These are phyloP conservation scores for Apotomis turbidana DNA, from an alignment of 2,888 invertebrate genomes.

Conservation along the genomic window DNA sequence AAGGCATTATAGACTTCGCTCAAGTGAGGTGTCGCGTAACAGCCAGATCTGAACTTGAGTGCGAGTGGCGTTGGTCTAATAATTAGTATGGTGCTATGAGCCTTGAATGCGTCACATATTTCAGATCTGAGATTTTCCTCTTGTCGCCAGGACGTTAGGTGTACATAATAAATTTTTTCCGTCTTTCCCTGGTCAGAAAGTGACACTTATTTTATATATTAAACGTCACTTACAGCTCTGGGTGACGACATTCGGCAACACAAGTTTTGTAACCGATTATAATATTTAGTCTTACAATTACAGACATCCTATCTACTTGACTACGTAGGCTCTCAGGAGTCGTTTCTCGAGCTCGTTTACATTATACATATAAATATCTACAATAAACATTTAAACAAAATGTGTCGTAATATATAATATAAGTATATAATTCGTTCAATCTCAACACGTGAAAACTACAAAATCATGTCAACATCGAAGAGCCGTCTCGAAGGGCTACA, in stretches of 20 bases:
- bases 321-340: background rate
- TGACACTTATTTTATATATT: background rate
- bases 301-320: background rate
- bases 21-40: too few relatives aligned
- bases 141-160: background rate
- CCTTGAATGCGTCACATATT: too few relatives aligned
- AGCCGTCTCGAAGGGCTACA: background rate
- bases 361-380: conserved; percentile 18
- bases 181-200: background rate
- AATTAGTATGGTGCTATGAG: too few relatives aligned
- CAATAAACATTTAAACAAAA: conserved; percentile 30
- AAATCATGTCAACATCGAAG: background rate
- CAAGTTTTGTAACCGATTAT: background rate
- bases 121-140: background rate
- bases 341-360: background rate
- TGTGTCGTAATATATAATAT: conserved; percentile 15
- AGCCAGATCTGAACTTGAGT: too few relatives aligned
- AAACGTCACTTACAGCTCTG: background rate
- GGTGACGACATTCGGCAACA: background rate
- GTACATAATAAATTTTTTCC: background rate
- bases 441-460: conserved; percentile 1
- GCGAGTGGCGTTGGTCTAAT: too few relatives aligned
- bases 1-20: too few relatives aligned
- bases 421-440: conserved; percentile 9
- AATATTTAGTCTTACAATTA: background rate